phyloP scores from a whole-genome alignment of 2,888 invertebrate genomes.

The Eustalomyia histrio region DNA sequence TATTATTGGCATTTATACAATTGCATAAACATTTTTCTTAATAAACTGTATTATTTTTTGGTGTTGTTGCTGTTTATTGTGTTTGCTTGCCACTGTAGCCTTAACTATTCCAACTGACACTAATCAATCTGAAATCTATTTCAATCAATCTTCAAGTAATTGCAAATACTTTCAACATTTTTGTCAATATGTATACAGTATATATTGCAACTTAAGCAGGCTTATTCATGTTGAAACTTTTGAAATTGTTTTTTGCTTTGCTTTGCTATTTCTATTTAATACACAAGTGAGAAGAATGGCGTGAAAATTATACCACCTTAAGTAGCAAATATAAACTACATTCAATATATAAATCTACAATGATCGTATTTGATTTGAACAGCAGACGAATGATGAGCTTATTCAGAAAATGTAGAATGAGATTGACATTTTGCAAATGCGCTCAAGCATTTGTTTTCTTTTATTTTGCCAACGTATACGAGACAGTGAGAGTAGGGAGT shows the following conservation, averaged over 20 bases:
- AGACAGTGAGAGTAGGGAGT: neutral
- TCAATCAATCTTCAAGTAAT: slow-evolving; percentile 78
- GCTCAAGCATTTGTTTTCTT: slow-evolving; percentile 57
- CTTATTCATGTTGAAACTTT: slow-evolving; percentile 40
- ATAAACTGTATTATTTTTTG: slow-evolving; percentile 45
- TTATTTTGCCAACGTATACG: slow-evolving; percentile 14
- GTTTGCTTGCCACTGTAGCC: slow-evolving; percentile 54
- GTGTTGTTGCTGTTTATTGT: slow-evolving; percentile 56
- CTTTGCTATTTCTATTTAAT: slow-evolving; percentile 32
- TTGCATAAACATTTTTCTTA: slow-evolving; percentile 55
- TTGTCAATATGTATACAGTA: slow-evolving; percentile 63
- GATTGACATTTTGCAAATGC: slow-evolving; percentile 78
- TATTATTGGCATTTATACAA: slow-evolving; percentile 53
- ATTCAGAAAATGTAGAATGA: slow-evolving; percentile 67
- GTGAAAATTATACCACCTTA: slow-evolving; percentile 66
- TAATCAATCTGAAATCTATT: slow-evolving; percentile 78
- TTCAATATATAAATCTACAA: slow-evolving; percentile 51
- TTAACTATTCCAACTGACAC: slow-evolving; percentile 66
- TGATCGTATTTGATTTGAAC: slow-evolving; percentile 32
- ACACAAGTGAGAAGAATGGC: slow-evolving; percentile 54
- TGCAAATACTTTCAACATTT: slow-evolving; percentile 78
- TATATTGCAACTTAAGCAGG: slow-evolving; percentile 30
- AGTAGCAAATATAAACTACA: slow-evolving; percentile 61
- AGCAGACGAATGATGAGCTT: slow-evolving; percentile 56
- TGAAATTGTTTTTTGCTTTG: slow-evolving; percentile 48